Evolutionary conservation across 2,888 invertebrate species (phyloP), one percentile per base, ranked within the genome.

Genomic region (Pyrochroa serraticornis): DNA sequence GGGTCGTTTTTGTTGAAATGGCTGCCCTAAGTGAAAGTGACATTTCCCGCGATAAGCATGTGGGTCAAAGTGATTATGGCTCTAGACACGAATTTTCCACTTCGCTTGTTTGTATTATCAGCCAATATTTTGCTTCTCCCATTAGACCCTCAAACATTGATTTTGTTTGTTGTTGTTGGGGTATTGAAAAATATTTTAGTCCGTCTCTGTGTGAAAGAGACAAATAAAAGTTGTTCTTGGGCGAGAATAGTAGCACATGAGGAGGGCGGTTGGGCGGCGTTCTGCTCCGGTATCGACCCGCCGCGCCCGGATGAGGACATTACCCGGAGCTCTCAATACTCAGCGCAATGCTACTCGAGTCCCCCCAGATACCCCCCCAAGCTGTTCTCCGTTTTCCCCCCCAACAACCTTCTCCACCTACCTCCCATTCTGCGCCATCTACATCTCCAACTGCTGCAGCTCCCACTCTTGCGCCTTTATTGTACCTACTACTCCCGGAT

Each of bases 281-380:
- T 58, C 70, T 68, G 73, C 75, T 71, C 69, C 72, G 72, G 73
- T 76, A 76, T 77, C 76, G 75, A 76, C 76, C 77, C 75, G 69
- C 71, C 72, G 73, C 73, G 75, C 77, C 78, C 77, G 60, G 60
- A 60, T 60, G 77, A 78, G 78, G 77, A 78, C 78, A 77, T 78
- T 77, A 77, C 77, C 78, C 77, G 77, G 77, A 77, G 76, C 75
- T 75, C 77, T 73, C 77, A 75, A 76, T 76, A 74, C 75, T 75
- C 69, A 69, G 72, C 72, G 75, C 74, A 73, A 71, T 74, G 71
- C 73, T 73, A 63, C 65, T 64, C 67, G 67, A 67, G 68, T 64
- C 69, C 70, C 63, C 58, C 62, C 62, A 51, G 50, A 51, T 60
- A 63, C 69, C 67, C 65, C 63, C 52, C 61, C 53, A 56, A 22